Evolutionary conservation across 2,797 vertebrate genomes (phyloP), one percentile per base, ranked within the genome.

Genomic region (Jordanella pulchra): DNA sequence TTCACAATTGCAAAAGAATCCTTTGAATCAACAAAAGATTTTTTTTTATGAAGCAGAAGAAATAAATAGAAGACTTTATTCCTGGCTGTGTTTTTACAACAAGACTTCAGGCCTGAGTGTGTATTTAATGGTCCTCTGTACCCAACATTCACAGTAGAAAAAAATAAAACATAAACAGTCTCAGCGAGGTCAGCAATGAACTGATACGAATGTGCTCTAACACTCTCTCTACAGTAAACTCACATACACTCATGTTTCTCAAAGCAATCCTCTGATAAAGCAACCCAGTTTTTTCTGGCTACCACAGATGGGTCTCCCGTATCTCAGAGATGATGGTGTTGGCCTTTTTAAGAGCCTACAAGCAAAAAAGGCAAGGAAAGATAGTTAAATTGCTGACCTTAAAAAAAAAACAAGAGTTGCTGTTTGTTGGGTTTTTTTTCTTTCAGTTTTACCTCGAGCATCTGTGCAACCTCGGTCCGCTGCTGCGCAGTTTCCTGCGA

Each of bases 291-390:
- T 90, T 82, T 71, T 86, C 84, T 72, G 79, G 92, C 91, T 95
- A 96, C 94, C 94, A 96, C 85, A 96, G 92, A 84, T 96, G 94
- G 17, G 94, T 96, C 85, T 96, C 95, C n/a, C 95, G 93, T 84
- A 96, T 95, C 88, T 96, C 95, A 28, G 92, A 96, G 89, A 96
- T 96, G 69, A 95, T 94, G 87, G 94, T 94, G 81, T 88, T 95
- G 68, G 95, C 95, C 87, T 95, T 95, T 84, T 95, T 93, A 23
- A 96, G 94, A 0, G 94, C 94, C 95, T 96, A 85, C 53, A 47
- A 48, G 35, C 63, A 65, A 13, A 48, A 45, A 53, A 7, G 18
- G 11, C 21, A 60, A 39, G 71, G n/a, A n/a, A 35, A 28, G 18
- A 23, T 12, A 2, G 58, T 79, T 79, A 83, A 77, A 80, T 74